These are phyloP conservation scores for Luperina testacea DNA, from an alignment of 2,888 invertebrate genomes.

Conservation along the genomic window DNA sequence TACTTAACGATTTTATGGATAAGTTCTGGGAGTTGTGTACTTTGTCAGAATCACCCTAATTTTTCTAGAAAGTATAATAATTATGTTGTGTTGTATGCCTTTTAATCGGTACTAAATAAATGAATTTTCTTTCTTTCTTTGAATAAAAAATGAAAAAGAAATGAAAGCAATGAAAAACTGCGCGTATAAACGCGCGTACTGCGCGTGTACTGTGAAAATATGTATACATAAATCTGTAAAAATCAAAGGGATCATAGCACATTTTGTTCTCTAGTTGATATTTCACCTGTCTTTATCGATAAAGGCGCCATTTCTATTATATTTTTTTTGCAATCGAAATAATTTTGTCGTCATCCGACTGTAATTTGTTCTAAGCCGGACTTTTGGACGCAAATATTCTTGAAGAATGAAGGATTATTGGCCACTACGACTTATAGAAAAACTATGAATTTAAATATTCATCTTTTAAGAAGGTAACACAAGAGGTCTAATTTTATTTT, in stretches of 20 bases:
- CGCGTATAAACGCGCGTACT: no score
- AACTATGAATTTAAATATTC: conserved; percentile 41
- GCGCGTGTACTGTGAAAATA: neutral
- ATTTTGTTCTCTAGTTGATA: neutral
- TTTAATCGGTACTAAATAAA: no score
- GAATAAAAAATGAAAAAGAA: no score
- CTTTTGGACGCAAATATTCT: conserved; percentile 17
- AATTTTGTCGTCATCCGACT: conserved; percentile 21
- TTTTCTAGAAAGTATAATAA: neutral
- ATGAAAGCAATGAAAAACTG: no score
- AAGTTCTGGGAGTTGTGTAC: no score
- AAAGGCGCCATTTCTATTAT: conserved; percentile 18
- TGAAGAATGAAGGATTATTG: conserved; percentile 38
- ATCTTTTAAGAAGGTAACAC: conserved; percentile 6
- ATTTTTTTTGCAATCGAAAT: neutral
- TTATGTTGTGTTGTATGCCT: no score
- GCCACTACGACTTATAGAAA: conserved; percentile 3
- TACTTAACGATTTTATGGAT: neutral
- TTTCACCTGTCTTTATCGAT: neutral
- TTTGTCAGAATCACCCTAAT: neutral
- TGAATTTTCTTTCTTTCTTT: no score
- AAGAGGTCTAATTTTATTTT: neutral
- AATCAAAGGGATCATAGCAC: neutral
- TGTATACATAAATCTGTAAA: neutral
- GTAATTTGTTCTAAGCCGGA: conserved; percentile 51